Conservation (phyloP, 2,888 invertebrate genomes). For the Drosophila demipolita region DNA sequence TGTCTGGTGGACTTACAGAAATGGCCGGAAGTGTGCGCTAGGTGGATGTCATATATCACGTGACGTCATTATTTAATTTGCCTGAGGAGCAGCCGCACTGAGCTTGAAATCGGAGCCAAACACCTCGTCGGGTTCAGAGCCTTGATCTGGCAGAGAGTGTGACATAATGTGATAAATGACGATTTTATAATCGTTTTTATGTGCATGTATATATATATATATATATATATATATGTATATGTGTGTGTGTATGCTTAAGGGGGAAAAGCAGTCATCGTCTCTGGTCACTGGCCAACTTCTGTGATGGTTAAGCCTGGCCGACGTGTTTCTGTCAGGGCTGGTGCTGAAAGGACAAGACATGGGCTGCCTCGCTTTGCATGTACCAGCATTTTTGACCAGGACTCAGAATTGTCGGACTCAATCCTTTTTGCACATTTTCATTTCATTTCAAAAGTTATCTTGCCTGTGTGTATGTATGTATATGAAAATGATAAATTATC, state of each 20-base stretch:
- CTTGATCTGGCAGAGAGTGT: constrained; percentile 39
- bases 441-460: constrained; percentile 43
- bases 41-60: constrained; percentile 43
- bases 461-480: constrained; percentile 3
- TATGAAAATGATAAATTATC: constrained; percentile 72
- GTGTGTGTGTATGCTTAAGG: constrained; percentile 10
- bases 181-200: constrained; percentile 78
- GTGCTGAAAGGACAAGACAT: constrained; percentile 48
- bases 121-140: constrained; percentile 34
- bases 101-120: constrained; percentile 12
- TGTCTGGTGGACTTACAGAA: constrained; percentile 29
- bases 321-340: constrained; percentile 52
- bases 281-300: constrained; percentile 15
- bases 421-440: constrained; percentile 48
- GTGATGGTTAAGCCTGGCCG: constrained; percentile 46
- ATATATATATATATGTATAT: neutral
- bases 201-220: neutral
- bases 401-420: constrained; percentile 13
- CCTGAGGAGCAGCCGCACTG: constrained; percentile 11
- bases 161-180: constrained; percentile 82
- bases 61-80: constrained; percentile 53
- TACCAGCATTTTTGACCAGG: constrained; percentile 35
- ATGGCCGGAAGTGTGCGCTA: constrained; percentile 21
- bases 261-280: neutral
- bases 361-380: constrained; percentile 36